These are phyloP conservation scores for Hippocampus guttulatus DNA, from an alignment of 2,113 vertebrate species.

Conservation along the genomic window DNA sequence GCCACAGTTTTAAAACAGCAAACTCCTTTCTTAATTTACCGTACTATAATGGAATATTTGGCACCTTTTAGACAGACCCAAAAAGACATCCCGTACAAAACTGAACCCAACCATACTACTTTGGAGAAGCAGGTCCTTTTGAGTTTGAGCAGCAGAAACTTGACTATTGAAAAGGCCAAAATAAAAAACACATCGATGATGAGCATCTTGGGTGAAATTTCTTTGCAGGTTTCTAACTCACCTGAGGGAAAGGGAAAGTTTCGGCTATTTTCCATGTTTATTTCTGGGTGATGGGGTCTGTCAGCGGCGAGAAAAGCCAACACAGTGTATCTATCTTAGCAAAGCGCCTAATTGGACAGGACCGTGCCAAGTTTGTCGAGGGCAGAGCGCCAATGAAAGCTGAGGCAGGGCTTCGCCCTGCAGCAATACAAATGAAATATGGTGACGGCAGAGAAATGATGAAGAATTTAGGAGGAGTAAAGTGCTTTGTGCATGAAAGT, in stretches of 20 bases:
- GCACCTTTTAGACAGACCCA: not conserved
- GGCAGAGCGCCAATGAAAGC: slow-evolving; percentile 56
- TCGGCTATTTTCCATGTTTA: slow-evolving; percentile 59
- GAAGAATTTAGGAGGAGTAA: slow-evolving; percentile 9
- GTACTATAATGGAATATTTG: not conserved
- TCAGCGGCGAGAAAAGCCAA: slow-evolving; percentile 67
- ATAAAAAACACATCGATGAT: not conserved
- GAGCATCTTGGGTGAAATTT: slow-evolving; percentile 3
- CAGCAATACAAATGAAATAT: slow-evolving; percentile 44
- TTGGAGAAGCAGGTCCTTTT: not conserved
- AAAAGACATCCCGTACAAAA: not conserved
- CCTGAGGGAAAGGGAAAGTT: slow-evolving; percentile 47
- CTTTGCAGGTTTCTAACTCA: slow-evolving; percentile 35
- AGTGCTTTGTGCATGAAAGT: not conserved
- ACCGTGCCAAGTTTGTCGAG: slow-evolving; percentile 61
- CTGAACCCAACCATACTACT: not conserved
- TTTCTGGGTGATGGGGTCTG: slow-evolving; percentile 59
- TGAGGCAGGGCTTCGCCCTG: slow-evolving; percentile 31
- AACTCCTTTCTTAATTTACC: not conserved
- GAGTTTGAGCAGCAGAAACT: not conserved
- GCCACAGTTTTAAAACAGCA: not conserved
- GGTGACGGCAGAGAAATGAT: slow-evolving; percentile 22
- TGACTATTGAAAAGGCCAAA: not conserved
- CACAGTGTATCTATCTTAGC: slow-evolving; percentile 67
- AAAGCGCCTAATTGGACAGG: slow-evolving; percentile 66